Percentiles rank a stretch among this genome's conserved stretches.
These are phyloP conservation scores for Catajapyx aquilonaris DNA, from an alignment of 1,140 invertebrate genomes.

Conservation along the genomic window DNA sequence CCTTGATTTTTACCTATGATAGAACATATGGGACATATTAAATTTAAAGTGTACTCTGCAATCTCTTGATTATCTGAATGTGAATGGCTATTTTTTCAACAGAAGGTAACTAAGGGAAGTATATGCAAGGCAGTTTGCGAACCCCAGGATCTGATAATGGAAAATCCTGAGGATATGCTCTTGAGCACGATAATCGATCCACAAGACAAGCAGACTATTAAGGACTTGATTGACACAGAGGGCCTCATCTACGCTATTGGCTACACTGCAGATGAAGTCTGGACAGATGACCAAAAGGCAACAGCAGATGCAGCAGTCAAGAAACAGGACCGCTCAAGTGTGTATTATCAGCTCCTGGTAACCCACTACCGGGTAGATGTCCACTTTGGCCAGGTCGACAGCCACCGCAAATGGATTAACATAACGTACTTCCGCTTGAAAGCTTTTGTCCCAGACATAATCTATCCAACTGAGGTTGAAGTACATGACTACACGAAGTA, in stretches of 20 bases:
- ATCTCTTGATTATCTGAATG: no score
- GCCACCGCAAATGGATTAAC: neutral
- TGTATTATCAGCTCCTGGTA: neutral
- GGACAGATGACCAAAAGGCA: neutral
- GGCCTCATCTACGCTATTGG: neutral
- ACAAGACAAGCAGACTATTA: no score
- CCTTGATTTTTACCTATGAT: no score
- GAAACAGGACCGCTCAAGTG: neutral
- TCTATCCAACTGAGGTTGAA: neutral
- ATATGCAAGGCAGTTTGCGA: no score
- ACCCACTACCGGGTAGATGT: neutral
- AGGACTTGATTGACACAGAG: neutral
- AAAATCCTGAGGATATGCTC: no score
- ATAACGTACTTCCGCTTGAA: neutral
- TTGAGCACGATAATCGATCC: no score
- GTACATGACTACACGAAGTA: neutral
- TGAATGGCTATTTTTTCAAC: no score
- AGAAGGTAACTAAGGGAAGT: no score
- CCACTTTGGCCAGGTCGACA: neutral
- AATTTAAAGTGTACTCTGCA: no score
- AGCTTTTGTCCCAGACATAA: neutral
- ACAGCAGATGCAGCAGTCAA: neutral
- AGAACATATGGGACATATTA: no score
- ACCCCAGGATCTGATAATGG: no score
- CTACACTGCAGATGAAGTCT: neutral